These are phyloP conservation scores for Drosophila suboccidentalis DNA, from an alignment of 2,888 invertebrate species.

Conservation along the genomic window DNA sequence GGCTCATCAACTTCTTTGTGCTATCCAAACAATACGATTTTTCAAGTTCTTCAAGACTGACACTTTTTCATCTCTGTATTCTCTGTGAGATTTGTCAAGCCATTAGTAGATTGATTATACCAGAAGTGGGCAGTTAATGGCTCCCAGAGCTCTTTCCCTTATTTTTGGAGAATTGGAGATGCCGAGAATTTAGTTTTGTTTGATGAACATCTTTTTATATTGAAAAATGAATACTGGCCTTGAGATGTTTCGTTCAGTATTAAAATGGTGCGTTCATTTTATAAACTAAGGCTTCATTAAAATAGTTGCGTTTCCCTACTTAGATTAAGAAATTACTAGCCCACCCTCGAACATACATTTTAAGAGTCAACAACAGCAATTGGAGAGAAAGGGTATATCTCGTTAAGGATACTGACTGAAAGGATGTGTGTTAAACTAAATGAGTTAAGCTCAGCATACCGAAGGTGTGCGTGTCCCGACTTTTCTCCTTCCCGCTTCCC, in stretches of 20 bases:
- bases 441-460: constrained; percentile 20
- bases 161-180: too few species aligned
- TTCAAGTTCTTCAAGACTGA: too few species aligned
- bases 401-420: neutral
- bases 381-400: neutral
- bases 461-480: neutral
- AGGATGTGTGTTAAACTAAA: constrained; percentile 24
- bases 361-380: constrained; percentile 18
- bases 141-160: too few species aligned
- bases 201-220: too few species aligned
- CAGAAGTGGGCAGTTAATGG: neutral
- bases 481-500: neutral
- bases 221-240: too few species aligned
- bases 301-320: neutral
- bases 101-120: neutral
- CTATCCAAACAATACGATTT: too few species aligned
- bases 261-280: too few species aligned
- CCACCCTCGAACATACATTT: constrained; percentile 20
- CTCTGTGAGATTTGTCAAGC: neutral
- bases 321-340: neutral
- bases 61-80: too few species aligned
- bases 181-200: too few species aligned
- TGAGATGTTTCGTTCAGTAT: too few species aligned
- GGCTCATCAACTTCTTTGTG: too few species aligned
- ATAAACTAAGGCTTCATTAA: too few species aligned